Base-by-base conservation (phyloP, 1,140 invertebrate genomes). In the Cydia amplana region DNA sequence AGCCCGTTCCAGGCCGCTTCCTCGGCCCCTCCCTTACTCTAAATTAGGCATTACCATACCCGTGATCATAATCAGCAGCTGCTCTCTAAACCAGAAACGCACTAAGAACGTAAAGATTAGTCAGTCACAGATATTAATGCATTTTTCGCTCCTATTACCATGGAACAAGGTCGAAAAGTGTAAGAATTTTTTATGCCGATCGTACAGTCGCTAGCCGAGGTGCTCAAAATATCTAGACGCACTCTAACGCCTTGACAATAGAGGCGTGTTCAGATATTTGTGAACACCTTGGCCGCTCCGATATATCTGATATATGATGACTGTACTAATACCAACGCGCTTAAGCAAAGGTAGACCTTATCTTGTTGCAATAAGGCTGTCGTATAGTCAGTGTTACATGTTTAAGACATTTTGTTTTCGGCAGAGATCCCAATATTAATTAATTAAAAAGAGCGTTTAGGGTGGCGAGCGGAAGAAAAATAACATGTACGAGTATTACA, bases 11-110 rank as follows among this genome's bases (percentile, higher is more conserved):
- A 78, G 79, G 63, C 77, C 60, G 80, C 51, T 76, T 82, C 77
- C 75, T 63, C 74, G 72, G 79, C 75, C 78, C 79, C 79, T 76
- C 85, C 85, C 82, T 90, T 87, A 90, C 83, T 89, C 87, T 86
- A 82, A 85, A 86, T 88, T 89, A 86, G 87, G 83, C 82, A 86
- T 83, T 90, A 89, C 83, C 85, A 85, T 84, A 83, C 78, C 83
- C 76, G 78, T 81, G 86, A 90, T 88, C 85, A 85, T 80, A 83
- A 89, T 86, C 87, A 82, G 84, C 85, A 60, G 55, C 55, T 60
- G 55, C 55, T 23, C 51, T 55, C 55, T 23, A 23, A 60, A 60
- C 55, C 20, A 60, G 55, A 60, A 60, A 60, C 55, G 55, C 55
- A 60, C 55, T 60, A 60, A 60, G 49, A 51, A 51, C 49, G n/a